Conservation (phyloP, 2,797 vertebrate genomes). For the Pangasius sanitwongsei region DNA sequence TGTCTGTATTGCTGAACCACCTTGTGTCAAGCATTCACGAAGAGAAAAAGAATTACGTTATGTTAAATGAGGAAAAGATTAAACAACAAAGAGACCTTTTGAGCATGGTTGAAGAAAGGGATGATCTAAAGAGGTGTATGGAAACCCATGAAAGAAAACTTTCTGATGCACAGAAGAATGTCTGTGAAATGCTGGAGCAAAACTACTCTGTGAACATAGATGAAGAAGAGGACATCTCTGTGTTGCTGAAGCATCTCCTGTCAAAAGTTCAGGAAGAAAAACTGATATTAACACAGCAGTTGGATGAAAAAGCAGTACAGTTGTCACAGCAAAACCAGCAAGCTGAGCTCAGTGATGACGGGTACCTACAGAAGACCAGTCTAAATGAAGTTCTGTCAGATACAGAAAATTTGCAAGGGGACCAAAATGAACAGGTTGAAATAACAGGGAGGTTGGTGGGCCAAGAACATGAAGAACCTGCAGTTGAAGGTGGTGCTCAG, state of each 20-base stretch:
- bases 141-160: background rate
- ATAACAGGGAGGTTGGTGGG: conserved; percentile 66
- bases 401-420: conserved; percentile 77
- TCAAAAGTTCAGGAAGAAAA: conserved; percentile 72
- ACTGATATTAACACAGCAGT: conserved; percentile 55
- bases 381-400: conserved; percentile 73
- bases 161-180: conserved; percentile 47
- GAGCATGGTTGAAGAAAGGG: conserved; percentile 13
- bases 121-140: background rate
- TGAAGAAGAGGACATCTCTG: conserved; percentile 57
- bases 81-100: background rate
- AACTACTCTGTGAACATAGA: conserved; percentile 7
- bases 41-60: conserved; percentile 58
- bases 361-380: conserved; percentile 74
- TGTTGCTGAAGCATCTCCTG: conserved; percentile 60
- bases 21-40: conserved; percentile 69
- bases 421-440: conserved; percentile 81
- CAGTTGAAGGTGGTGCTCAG: conserved; percentile 50
- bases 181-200: conserved; percentile 64
- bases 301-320: conserved; percentile 59
- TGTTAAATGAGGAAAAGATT: background rate
- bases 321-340: conserved; percentile 69
- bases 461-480: conserved; percentile 68
- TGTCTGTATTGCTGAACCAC: conserved; percentile 56
- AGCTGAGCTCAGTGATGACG: conserved; percentile 77